Conservation (phyloP, 2,797 vertebrate genomes). For the Xenentodon cancila region DNA sequence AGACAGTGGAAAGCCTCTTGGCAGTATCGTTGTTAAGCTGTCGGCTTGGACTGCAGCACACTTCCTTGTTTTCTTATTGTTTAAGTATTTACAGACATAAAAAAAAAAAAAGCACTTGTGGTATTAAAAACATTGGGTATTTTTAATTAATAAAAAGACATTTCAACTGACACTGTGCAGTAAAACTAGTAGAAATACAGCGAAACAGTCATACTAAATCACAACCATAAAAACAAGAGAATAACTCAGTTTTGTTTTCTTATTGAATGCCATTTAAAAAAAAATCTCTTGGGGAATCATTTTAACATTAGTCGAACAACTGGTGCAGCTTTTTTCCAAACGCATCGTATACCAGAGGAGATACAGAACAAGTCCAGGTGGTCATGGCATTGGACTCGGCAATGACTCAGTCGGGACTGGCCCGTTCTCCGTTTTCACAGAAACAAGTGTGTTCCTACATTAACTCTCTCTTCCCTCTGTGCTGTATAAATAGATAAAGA, state of each 20-base stretch:
- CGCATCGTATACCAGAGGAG: slow-evolving; percentile 51
- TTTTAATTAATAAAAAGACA: background rate
- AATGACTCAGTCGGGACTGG: slow-evolving; percentile 41
- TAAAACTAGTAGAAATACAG: background rate
- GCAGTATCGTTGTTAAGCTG: slow-evolving; percentile 37
- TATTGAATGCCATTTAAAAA: background rate
- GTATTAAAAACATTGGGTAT: background rate
- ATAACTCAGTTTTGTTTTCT: background rate
- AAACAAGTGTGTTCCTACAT: slow-evolving; percentile 69
- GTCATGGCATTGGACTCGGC: slow-evolving; percentile 39
- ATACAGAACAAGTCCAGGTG: slow-evolving; percentile 41
- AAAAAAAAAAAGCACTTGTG: background rate
- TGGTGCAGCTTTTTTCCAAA: slow-evolving; percentile 30
- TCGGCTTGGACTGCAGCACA: slow-evolving; percentile 40
- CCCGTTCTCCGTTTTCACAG: slow-evolving; percentile 56
- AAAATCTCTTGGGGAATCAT: background rate
- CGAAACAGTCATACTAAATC: background rate
- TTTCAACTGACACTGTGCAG: background rate
- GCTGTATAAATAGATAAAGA: slow-evolving; percentile 81
- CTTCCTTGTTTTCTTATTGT: slow-evolving; percentile 35
- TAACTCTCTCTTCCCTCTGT: slow-evolving; percentile 78
- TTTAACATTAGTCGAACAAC: background rate
- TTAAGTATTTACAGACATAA: slow-evolving; percentile 21
- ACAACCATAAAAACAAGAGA: background rate
- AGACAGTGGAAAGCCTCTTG: slow-evolving; percentile 53